phyloP scores from a whole-genome alignment of 2,888 invertebrate genomes.

The Gisinianus flammeolus region DNA sequence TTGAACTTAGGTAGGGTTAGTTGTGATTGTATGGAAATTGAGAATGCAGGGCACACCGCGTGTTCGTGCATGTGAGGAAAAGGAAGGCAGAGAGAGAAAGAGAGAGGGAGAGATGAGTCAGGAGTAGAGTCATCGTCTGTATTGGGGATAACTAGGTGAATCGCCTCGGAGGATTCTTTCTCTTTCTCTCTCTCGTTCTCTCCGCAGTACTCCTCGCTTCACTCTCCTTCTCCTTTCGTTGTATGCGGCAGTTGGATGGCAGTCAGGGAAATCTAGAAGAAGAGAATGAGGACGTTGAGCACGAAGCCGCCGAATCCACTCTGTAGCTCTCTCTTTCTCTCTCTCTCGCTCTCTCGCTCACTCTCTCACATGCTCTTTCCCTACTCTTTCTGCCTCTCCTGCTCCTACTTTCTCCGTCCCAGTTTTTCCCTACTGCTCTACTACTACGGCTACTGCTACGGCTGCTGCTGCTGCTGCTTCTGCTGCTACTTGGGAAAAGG shows the following conservation, averaged over 20 bases:
- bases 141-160: not conserved
- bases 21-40: not conserved
- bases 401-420: too few species aligned
- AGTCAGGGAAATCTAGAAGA: not conserved
- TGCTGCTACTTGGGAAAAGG: too few species aligned
- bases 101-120: not conserved
- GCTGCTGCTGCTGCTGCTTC: too few species aligned
- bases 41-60: not conserved
- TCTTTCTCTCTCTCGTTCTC: too few species aligned
- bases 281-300: not conserved
- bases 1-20: not conserved
- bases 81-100: not conserved
- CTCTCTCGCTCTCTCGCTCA: not conserved
- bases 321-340: too few species aligned
- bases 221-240: too few species aligned
- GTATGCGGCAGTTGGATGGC: not conserved
- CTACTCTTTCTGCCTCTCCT: too few species aligned
- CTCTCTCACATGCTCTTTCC: not conserved
- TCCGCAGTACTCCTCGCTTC: not conserved
- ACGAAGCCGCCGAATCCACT: conserved; percentile 9
- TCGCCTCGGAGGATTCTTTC: not conserved
- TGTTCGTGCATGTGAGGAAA: not conserved
- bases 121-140: not conserved
- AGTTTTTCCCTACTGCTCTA: too few species aligned
- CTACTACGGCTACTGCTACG: too few species aligned